Conservation (phyloP, 1,140 invertebrate species). For the Aphaenogaster floridana region DNA sequence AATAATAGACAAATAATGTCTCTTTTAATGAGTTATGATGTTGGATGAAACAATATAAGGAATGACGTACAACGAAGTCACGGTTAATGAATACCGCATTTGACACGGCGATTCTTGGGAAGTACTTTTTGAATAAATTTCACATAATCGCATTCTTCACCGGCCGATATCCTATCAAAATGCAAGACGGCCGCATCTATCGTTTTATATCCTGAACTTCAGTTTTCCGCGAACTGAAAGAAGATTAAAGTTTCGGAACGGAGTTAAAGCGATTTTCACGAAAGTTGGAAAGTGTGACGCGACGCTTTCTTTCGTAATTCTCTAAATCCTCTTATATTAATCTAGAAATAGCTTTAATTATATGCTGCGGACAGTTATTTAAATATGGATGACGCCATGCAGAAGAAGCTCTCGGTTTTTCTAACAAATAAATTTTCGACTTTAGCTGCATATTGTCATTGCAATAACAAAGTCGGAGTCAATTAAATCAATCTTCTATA, state of each 20-base stretch:
- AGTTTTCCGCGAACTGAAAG: constrained; percentile 65
- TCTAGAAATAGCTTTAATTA: constrained; percentile 61
- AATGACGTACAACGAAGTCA: not conserved
- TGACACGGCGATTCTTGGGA: constrained; percentile 23
- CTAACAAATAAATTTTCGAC: not conserved
- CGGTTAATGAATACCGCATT: constrained; percentile 31
- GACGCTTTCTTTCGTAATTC: constrained; percentile 64
- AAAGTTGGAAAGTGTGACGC: constrained; percentile 69
- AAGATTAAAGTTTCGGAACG: constrained; percentile 72
- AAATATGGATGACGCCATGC: constrained; percentile 23
- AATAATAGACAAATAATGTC: not conserved
- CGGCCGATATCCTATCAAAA: constrained; percentile 61
- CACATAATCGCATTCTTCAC: constrained; percentile 57
- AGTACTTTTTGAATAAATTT: constrained; percentile 58
- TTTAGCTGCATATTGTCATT: not conserved
- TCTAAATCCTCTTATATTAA: constrained; percentile 69
- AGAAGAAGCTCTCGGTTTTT: not conserved
- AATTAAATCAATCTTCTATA: not conserved
- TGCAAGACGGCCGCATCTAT: constrained; percentile 66
- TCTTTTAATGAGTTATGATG: not conserved
- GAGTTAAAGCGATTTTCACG: constrained; percentile 69
- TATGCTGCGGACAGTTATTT: constrained; percentile 49
- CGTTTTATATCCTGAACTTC: constrained; percentile 63
- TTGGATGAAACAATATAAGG: not conserved
- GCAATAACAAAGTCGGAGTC: not conserved